Evolutionary conservation across 2,113 vertebrate genomes (phyloP), one percentile per base, ranked within the genome.

Genomic region (Percopsis transmontana): DNA sequence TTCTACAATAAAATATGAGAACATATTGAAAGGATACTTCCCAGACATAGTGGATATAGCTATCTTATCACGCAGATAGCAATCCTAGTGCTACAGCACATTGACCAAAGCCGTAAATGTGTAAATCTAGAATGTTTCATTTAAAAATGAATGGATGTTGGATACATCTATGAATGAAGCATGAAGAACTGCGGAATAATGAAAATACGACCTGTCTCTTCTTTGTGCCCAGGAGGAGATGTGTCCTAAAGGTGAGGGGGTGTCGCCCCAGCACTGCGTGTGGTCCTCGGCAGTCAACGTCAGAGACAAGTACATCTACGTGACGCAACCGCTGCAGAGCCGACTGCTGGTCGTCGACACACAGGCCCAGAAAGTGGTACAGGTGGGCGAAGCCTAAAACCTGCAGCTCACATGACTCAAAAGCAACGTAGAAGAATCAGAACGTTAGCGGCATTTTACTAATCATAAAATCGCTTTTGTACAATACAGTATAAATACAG

Each of bases 201-300:
- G 41, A 40, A n/a, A n/a, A n/a, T n/a, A n/a, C n/a, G n/a, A n/a
- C 27, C 27, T 33, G 4, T 72, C 10, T 44, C 54, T 47, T 51
- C 14, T 68, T 47, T 59, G 62, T 55, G 2, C 61, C 12, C 90
- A 98, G 97, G 95, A 96, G 88, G 95, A 98, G 83, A 94, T 99
- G 85, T 99, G 97, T 82, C 96, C 95, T 57, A 91, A 80, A 82
- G 84, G 62, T 66, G 91, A 93, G 76, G 91, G 88, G 27, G 90
- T 92, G 54, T 58, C 84, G 7, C 58, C 86, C 58, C 93, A 91
- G 68, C 90, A 80, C 56, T 98, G 97, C 83, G 91, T 93, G 71
- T 99, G 97, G 97, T 94, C 94, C 2, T 96, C 95, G 0, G 97
- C 95, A 0, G 93, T 96, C 88, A 98, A 94, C 57, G 89, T 98